phyloP scores from a whole-genome alignment of 1,140 invertebrate species.

The Acromyrmex heyeri region DNA sequence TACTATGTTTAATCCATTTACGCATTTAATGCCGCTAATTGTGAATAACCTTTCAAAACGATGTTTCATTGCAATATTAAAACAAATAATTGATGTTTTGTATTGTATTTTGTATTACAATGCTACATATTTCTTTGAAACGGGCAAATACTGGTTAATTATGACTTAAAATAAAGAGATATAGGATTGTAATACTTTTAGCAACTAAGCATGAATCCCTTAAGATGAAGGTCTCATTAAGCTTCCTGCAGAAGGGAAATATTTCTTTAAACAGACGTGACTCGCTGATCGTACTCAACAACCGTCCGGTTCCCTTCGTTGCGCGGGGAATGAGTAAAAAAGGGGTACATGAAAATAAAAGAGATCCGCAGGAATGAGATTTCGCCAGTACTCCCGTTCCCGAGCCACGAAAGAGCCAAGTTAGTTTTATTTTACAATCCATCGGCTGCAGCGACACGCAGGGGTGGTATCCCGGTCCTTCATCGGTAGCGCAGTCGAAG shows the following conservation, averaged over 20 bases:
- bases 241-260: slow-evolving; percentile 34
- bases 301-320: slow-evolving; percentile 31
- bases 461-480: slow-evolving; percentile 75
- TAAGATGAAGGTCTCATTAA: slow-evolving; percentile 43
- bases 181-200: slow-evolving; percentile 33
- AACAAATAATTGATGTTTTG: neutral
- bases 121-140: slow-evolving; percentile 1
- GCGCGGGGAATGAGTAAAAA: slow-evolving; percentile 22
- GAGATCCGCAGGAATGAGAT: slow-evolving; percentile 85
- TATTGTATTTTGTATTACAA: neutral
- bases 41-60: neutral
- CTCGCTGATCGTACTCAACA: slow-evolving; percentile 20
- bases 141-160: neutral
- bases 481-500: slow-evolving; percentile 62
- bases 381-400: slow-evolving; percentile 81
- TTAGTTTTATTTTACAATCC: slow-evolving; percentile 88
- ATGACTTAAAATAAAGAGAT: neutral
- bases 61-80: neutral
- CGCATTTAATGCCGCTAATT: neutral
- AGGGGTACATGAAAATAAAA: slow-evolving; percentile 77
- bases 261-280: slow-evolving; percentile 52
- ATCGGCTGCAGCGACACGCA: slow-evolving; percentile 81
- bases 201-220: slow-evolving; percentile 56
- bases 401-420: slow-evolving; percentile 85
- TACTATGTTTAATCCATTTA: neutral